A percentile compares a stretch with the other conserved stretches of the same genome.
Evolutionary conservation across 2,113 vertebrate genomes (phyloP).

Genomic region (Felis chaus): DNA sequence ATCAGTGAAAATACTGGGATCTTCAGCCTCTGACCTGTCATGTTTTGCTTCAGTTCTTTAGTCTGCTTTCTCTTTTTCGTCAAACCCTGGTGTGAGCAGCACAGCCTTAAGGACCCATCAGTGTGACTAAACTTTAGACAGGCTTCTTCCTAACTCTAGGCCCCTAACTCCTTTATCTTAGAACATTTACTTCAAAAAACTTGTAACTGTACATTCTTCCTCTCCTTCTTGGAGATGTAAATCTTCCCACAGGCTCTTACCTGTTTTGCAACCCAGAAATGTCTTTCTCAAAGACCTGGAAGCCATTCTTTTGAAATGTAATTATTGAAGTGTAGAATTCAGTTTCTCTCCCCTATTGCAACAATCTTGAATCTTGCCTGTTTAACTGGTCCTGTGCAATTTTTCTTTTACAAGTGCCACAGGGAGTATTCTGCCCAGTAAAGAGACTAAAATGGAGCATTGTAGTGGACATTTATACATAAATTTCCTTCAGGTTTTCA

Average conservation of each 20-base stretch:
- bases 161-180: neutral
- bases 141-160: neutral
- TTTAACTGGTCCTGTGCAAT: neutral
- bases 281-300: neutral
- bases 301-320: neutral
- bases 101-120: neutral
- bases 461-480: neutral
- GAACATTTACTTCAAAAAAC: neutral
- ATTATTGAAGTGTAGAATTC: neutral
- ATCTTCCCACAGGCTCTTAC: neutral
- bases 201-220: neutral
- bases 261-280: neutral
- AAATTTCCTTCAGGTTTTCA: neutral
- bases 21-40: neutral
- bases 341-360: neutral
- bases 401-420: neutral
- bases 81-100: neutral
- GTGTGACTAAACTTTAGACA: neutral
- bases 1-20: neutral
- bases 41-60: neutral
- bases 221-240: neutral
- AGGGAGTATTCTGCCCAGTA: neutral
- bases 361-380: neutral
- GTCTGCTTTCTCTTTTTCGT: neutral
- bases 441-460: neutral